Conservation (phyloP, 2,113 vertebrate genomes). For the Laticauda laticaudata region DNA sequence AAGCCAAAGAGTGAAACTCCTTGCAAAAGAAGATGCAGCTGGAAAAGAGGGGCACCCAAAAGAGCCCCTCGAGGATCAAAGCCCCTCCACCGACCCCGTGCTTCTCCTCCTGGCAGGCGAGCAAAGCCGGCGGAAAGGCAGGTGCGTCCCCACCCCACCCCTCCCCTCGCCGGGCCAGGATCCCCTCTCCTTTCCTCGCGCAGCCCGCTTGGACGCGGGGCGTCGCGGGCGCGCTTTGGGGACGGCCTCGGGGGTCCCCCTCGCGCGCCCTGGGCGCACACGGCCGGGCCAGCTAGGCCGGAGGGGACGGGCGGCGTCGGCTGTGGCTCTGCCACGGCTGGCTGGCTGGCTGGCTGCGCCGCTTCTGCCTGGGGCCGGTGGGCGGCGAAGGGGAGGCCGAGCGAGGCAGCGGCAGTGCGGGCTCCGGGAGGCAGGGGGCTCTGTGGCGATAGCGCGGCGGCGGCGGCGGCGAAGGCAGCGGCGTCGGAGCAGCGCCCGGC, state of each 20-base stretch:
- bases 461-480: constrained; percentile 18
- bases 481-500: not conserved
- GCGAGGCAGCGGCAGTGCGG: constrained; percentile 27
- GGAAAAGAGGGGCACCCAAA: too few species aligned
- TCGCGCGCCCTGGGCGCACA: constrained; percentile 20
- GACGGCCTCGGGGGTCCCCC: not conserved
- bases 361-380: not conserved
- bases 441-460: constrained; percentile 24
- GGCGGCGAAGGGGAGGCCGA: not conserved
- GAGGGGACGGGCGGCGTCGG: too few species aligned
- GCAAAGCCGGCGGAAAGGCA: not conserved
- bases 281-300: not conserved
- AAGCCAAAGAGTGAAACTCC: not conserved
- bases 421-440: constrained; percentile 39
- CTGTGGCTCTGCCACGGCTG: too few species aligned
- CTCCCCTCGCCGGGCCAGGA: too few species aligned
- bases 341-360: not conserved
- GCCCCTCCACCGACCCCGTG: too few species aligned
- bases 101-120: not conserved
- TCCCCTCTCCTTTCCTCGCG: not conserved
- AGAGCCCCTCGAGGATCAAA: too few species aligned
- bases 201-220: too few species aligned
- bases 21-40: not conserved
- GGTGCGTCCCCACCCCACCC: not conserved
- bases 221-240: not conserved